Conservation (phyloP, 2,113 vertebrate genomes). For the Fulmarus glacialis region DNA sequence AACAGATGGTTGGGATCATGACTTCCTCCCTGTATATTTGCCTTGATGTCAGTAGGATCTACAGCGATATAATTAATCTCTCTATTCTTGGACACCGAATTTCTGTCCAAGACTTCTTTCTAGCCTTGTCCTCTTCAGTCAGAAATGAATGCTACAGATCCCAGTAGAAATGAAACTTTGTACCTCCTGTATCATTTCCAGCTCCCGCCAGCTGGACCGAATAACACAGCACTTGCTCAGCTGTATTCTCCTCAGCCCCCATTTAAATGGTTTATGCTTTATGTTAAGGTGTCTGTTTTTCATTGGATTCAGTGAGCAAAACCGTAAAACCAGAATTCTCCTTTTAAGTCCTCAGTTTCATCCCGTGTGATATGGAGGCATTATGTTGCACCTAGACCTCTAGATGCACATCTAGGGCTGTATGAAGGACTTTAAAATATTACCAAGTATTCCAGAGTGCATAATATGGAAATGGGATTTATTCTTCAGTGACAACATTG, state of each 20-base stretch:
- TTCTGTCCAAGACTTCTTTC: neutral
- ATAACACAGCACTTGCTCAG: neutral
- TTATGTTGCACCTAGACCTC: neutral
- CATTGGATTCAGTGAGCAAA: neutral
- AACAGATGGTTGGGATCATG: constrained; percentile 33
- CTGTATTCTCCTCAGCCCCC: neutral
- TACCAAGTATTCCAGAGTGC: neutral
- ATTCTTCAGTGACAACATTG: neutral
- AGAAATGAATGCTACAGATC: neutral
- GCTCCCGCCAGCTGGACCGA: constrained; percentile 6
- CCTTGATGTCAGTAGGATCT: constrained; percentile 35
- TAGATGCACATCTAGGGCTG: neutral
- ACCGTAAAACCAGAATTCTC: neutral
- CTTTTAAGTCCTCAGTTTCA: neutral
- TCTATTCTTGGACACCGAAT: neutral
- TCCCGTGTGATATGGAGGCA: neutral
- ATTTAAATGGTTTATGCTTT: neutral
- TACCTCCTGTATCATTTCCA: neutral
- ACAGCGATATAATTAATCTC: neutral
- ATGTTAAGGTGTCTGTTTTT: neutral
- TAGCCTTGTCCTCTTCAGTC: neutral
- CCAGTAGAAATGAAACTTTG: neutral
- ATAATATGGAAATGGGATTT: neutral
- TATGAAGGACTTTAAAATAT: neutral
- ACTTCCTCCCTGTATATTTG: neutral